phyloP scores from a whole-genome alignment of 2,888 invertebrate genomes.

The Drosophila setosimentum region DNA sequence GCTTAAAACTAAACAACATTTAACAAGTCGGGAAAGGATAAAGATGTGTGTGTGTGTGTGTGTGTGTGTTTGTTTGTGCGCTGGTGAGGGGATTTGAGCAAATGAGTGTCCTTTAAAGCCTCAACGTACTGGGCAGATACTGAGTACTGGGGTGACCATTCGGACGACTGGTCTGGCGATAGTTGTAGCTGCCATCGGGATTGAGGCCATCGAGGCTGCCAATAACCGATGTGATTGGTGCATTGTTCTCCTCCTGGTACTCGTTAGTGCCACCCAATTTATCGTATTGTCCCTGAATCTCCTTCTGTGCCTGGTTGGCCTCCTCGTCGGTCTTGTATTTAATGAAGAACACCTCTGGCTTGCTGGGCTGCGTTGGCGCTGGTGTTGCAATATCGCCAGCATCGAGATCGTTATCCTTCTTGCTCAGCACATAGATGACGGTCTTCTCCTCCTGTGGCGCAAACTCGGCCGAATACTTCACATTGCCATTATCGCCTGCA shows the following conservation, averaged over 20 bases:
- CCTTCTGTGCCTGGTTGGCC: constrained; percentile 83
- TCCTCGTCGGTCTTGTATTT: constrained; percentile 85
- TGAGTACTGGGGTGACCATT: constrained; percentile 60
- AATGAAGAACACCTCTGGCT: constrained; percentile 85
- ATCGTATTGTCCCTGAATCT: constrained; percentile 84
- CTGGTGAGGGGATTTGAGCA: not conserved
- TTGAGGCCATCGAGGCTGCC: constrained; percentile 81
- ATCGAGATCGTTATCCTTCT: constrained; percentile 83
- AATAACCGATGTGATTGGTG: constrained; percentile 81
- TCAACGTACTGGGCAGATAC: constrained; percentile 75
- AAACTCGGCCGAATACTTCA: constrained; percentile 82
- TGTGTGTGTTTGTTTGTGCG: too few species aligned
- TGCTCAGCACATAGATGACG: constrained; percentile 84
- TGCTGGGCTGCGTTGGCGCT: constrained; percentile 83
- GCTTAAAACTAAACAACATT: constrained; percentile 73
- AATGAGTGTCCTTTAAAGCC: constrained; percentile 39
- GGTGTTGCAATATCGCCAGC: constrained; percentile 82
- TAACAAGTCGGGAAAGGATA: constrained; percentile 25
- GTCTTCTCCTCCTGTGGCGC: constrained; percentile 85
- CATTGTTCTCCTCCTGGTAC: constrained; percentile 78
- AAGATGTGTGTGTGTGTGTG: constrained; percentile 4
- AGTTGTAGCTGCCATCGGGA: constrained; percentile 82
- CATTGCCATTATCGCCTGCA: constrained; percentile 70
- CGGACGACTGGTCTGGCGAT: constrained; percentile 69
- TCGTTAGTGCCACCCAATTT: constrained; percentile 82